Evolutionary conservation across 2,797 vertebrate genomes (phyloP).

Genomic region (Rhinichthys osculus): DNA sequence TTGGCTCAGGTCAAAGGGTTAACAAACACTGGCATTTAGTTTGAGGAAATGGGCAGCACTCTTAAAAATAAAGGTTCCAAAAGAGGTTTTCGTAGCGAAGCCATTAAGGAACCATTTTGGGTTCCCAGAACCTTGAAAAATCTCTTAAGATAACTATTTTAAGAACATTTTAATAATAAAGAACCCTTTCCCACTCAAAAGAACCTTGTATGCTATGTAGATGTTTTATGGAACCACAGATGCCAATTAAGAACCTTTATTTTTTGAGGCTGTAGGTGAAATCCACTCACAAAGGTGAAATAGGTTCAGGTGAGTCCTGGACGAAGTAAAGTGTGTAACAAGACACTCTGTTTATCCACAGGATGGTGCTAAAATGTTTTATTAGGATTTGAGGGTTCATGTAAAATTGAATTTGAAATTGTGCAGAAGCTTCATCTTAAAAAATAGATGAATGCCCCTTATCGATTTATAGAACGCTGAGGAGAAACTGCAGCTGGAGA

Average conservation of each 20-base stretch:
- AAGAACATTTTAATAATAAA: neutral
- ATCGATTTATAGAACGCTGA: neutral
- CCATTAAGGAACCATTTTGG: neutral
- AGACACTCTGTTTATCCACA: constrained; percentile 22
- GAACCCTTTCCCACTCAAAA: neutral
- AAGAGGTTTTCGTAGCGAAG: neutral
- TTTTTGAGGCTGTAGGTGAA: neutral
- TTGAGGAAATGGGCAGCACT: constrained; percentile 14
- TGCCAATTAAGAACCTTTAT: neutral
- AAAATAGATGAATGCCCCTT: constrained; percentile 2
- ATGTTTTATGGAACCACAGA: neutral
- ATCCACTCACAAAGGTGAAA: neutral
- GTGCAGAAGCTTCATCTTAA: neutral
- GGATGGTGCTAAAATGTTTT: constrained; percentile 33
- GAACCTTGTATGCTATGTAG: neutral
- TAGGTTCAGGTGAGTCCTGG: neutral
- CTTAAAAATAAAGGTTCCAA: neutral
- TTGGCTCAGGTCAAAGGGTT: constrained; percentile 21
- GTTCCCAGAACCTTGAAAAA: neutral
- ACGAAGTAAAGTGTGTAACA: neutral
- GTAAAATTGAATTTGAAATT: neutral
- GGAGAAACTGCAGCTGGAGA: neutral
- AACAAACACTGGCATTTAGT: constrained; percentile 20
- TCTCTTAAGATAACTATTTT: neutral
- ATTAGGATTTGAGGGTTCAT: neutral